A percentile compares a stretch with the other conserved stretches of the same genome.
These are phyloP conservation scores for Erebia palarica DNA, from an alignment of 2,888 invertebrate genomes.

Conservation along the genomic window DNA sequence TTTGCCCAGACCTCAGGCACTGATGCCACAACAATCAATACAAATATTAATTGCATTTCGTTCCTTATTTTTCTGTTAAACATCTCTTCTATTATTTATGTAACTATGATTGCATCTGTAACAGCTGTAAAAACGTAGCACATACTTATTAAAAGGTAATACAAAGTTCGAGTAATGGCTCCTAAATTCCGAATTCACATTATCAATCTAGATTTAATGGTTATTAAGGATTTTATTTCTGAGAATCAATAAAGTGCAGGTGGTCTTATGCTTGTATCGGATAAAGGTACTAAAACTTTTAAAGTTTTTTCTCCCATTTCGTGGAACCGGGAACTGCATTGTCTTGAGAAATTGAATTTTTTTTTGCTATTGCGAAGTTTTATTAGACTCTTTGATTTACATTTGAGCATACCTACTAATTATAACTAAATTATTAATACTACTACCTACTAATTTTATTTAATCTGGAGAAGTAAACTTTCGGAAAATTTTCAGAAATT, in stretches of 20 bases:
- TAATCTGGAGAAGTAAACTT: too few species aligned
- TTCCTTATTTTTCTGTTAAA: conserved; percentile 32
- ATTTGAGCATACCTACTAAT: background rate
- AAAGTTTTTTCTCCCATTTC: conserved; percentile 20
- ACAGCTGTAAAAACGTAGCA: conserved; percentile 41
- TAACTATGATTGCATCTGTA: conserved; percentile 33
- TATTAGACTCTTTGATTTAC: conserved; percentile 1
- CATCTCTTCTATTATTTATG: conserved; percentile 14
- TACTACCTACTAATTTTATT: too few species aligned
- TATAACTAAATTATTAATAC: too few species aligned
- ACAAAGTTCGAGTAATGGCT: conserved; percentile 34
- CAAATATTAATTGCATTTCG: conserved; percentile 56
- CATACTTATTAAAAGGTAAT: conserved; percentile 39
- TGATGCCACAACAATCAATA: conserved; percentile 54
- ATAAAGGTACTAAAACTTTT: conserved; percentile 17
- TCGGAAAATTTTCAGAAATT: too few species aligned
- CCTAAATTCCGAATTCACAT: conserved; percentile 36
- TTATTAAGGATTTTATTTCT: conserved; percentile 35
- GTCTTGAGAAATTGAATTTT: conserved; percentile 6
- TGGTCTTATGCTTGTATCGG: conserved; percentile 35
- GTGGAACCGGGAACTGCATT: conserved; percentile 16
- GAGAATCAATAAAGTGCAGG: conserved; percentile 32
- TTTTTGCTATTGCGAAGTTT: background rate
- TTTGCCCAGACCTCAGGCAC: conserved; percentile 55
- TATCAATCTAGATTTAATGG: conserved; percentile 31